These are phyloP conservation scores for Cataglyphis livida DNA, from an alignment of 2,888 invertebrate genomes.

Conservation along the genomic window DNA sequence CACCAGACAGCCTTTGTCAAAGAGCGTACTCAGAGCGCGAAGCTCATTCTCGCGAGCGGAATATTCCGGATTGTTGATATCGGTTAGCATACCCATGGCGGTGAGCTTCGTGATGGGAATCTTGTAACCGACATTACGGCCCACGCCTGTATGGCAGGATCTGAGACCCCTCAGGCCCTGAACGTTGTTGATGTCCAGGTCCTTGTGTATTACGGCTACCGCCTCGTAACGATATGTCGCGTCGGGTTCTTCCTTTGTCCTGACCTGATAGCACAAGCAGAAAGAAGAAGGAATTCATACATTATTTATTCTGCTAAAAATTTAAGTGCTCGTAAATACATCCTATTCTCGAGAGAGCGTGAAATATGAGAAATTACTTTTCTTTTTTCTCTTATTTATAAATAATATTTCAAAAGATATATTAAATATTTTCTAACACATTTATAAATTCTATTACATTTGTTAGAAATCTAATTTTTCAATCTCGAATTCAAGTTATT, in stretches of 20 bases:
- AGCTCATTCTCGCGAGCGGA: slow-evolving; percentile 93
- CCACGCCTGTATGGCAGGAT: slow-evolving; percentile 95
- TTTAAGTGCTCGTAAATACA: not conserved
- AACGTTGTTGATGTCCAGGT: slow-evolving; percentile 89
- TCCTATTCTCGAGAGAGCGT: not conserved
- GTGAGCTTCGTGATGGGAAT: slow-evolving; percentile 92
- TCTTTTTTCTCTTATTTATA: slow-evolving; percentile 18
- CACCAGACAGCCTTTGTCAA: slow-evolving; percentile 94
- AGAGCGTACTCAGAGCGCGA: slow-evolving; percentile 92
- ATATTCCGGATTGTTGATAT: slow-evolving; percentile 89
- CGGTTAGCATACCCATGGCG: slow-evolving; percentile 89
- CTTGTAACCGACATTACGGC: slow-evolving; percentile 96
- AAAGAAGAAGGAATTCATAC: not conserved
- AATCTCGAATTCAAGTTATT: not conserved
- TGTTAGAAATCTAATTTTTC: not conserved
- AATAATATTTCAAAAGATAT: not conserved
- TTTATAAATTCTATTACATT: not conserved
- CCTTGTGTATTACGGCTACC: slow-evolving; percentile 92
- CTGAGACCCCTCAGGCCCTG: slow-evolving; percentile 91
- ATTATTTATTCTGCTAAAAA: not conserved
- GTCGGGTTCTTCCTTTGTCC: slow-evolving; percentile 91
- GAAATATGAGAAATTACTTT: not conserved
- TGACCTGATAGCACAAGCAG: slow-evolving; percentile 85
- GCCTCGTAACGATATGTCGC: slow-evolving; percentile 91
- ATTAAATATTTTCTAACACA: not conserved